phyloP scores from a whole-genome alignment of 2,113 vertebrate genomes.

The Ranitomeya variabilis region DNA sequence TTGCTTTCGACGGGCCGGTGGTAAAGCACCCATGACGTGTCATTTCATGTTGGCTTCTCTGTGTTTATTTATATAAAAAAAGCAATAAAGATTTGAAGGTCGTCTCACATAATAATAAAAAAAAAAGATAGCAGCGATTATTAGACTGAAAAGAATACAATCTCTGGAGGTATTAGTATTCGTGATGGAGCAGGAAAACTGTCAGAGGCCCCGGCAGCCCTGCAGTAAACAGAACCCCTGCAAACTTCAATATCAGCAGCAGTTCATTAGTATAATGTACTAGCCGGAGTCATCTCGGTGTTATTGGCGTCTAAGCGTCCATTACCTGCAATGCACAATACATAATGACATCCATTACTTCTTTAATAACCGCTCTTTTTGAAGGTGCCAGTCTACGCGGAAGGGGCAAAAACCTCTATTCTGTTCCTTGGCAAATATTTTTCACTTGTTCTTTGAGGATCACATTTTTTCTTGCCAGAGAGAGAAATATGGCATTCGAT shows the following conservation, averaged over 20 bases:
- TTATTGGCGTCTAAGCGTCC: slow-evolving; percentile 50
- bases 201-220: slow-evolving; percentile 21
- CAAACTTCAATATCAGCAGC: slow-evolving; percentile 48
- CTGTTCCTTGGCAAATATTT: background rate
- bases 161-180: slow-evolving; percentile 45
- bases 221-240: slow-evolving; percentile 52
- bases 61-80: slow-evolving; percentile 46
- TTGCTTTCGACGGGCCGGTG: background rate
- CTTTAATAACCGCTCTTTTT: slow-evolving; percentile 29
- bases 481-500: slow-evolving; percentile 44
- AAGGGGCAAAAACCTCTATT: background rate
- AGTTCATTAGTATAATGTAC: slow-evolving; percentile 58
- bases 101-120: slow-evolving; percentile 38
- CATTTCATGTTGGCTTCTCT: background rate
- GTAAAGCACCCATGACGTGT: slow-evolving; percentile 31
- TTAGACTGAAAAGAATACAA: slow-evolving; percentile 47
- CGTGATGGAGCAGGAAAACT: slow-evolving; percentile 7
- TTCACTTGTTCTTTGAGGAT: background rate
- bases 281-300: slow-evolving; percentile 35
- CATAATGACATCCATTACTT: slow-evolving; percentile 50
- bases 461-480: slow-evolving; percentile 26
- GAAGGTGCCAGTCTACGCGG: slow-evolving; percentile 9
- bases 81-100: slow-evolving; percentile 54
- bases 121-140: slow-evolving; percentile 37
- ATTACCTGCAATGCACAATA: slow-evolving; percentile 45